Percentiles rank a stretch among this genome's conserved stretches.
phyloP scores from a whole-genome alignment of 1,140 invertebrate genomes.

The Heliothis subflexa region DNA sequence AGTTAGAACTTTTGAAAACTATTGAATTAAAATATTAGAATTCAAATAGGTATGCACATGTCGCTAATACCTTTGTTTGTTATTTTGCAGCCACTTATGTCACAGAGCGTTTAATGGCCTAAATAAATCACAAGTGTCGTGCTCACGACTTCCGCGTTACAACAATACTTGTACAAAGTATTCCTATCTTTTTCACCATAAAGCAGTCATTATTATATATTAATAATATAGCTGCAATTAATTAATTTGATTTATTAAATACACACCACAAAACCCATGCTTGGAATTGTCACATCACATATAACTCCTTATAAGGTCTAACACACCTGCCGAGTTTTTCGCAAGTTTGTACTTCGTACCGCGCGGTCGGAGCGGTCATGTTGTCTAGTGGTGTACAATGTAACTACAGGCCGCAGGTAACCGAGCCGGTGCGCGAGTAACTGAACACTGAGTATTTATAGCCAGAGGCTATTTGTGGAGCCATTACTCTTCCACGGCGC shows the following conservation, averaged over 20 bases:
- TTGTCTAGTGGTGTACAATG: not conserved
- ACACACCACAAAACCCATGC: not conserved
- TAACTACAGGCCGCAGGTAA: constrained; percentile 12
- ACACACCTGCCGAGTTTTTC: constrained; percentile 76
- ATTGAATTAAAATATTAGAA: too few relatives aligned
- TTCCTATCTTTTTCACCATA: too few relatives aligned
- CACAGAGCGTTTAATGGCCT: not conserved
- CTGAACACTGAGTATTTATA: constrained; percentile 53
- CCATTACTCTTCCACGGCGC: not conserved
- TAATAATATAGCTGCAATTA: not conserved
- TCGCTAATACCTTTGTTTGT: not conserved
- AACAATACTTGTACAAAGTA: not conserved
- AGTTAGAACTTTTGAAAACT: too few relatives aligned
- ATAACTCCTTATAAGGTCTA: not conserved
- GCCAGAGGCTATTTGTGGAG: constrained; percentile 18
- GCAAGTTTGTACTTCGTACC: constrained; percentile 69
- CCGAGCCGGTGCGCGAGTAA: constrained; percentile 24
- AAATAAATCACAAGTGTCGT: constrained; percentile 19
- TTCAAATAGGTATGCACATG: too few relatives aligned
- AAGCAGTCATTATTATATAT: too few relatives aligned
- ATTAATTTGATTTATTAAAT: not conserved
- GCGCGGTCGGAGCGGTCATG: constrained; percentile 49
- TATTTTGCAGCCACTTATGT: not conserved
- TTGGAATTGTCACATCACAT: not conserved
- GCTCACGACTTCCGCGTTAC: not conserved